phyloP scores from a whole-genome alignment of 2,888 invertebrate genomes.

The Drosophila yooni region DNA sequence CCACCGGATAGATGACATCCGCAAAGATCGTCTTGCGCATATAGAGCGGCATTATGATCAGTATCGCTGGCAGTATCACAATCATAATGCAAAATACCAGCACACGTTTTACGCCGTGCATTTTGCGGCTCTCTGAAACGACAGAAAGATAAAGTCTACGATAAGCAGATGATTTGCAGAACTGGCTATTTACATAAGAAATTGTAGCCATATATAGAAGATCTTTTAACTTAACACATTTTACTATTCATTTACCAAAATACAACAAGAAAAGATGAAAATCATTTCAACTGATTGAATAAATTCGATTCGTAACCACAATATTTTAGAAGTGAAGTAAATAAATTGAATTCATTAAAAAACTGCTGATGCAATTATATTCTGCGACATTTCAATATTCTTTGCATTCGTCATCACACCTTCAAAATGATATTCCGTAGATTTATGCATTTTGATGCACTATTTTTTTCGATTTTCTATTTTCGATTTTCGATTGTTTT shows the following conservation, averaged over 20 bases:
- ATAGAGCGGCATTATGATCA: slow-evolving; percentile 92
- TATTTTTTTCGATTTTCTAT: neutral
- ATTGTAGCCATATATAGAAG: neutral
- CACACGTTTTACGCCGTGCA: slow-evolving; percentile 92
- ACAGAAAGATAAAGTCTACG: slow-evolving; percentile 27
- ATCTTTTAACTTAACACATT: neutral
- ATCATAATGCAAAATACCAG: slow-evolving; percentile 91
- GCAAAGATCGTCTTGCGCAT: slow-evolving; percentile 91
- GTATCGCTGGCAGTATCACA: slow-evolving; percentile 90
- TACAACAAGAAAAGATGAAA: neutral
- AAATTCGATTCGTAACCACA: too few relatives aligned
- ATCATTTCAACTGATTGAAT: neutral
- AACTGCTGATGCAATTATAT: neutral
- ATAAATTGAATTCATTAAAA: neutral
- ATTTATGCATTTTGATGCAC: slow-evolving; percentile 54
- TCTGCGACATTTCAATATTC: neutral
- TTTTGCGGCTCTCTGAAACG: slow-evolving; percentile 88
- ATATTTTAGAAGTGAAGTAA: neutral
- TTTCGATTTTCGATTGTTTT: neutral
- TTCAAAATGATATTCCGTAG: slow-evolving; percentile 82
- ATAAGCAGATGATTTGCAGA: slow-evolving; percentile 22
- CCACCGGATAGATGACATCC: slow-evolving; percentile 91
- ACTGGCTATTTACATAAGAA: neutral
- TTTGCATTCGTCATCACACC: slow-evolving; percentile 54
- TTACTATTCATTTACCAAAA: neutral